These are phyloP conservation scores for Haplochromis burtoni DNA, from an alignment of 2,113 vertebrate species.

Conservation along the genomic window DNA sequence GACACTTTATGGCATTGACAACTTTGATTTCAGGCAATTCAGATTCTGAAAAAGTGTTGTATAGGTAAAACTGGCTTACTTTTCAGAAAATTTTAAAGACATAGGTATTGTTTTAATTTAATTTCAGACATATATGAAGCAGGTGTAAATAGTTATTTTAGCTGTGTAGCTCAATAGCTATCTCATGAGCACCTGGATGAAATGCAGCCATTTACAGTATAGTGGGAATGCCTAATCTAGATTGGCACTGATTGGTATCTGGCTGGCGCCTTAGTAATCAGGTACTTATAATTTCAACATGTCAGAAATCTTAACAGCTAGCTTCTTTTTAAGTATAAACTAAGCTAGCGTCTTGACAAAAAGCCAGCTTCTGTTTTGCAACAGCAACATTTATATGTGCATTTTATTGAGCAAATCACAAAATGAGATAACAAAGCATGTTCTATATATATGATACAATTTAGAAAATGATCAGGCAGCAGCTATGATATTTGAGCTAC, in stretches of 20 bases:
- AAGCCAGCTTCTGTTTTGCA: neutral
- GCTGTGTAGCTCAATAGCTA: neutral
- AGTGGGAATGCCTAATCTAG: neutral
- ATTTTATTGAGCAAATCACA: neutral
- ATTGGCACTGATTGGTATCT: neutral
- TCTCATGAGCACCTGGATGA: neutral
- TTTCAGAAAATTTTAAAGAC: neutral
- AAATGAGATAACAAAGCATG: neutral
- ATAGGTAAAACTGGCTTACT: neutral
- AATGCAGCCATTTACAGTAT: neutral
- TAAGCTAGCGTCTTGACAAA: neutral
- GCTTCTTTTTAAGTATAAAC: neutral
- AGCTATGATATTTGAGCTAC: neutral
- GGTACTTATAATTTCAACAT: neutral
- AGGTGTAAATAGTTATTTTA: neutral
- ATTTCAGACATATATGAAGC: neutral
- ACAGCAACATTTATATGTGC: neutral
- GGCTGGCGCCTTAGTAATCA: neutral
- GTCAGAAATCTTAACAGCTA: neutral
- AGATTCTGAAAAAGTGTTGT: neutral
- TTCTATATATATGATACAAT: rapidly evolving
- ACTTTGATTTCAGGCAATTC: neutral
- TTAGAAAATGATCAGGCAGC: neutral
- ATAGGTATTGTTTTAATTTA: neutral
- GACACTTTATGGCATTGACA: neutral